phyloP scores from a whole-genome alignment of 2,888 invertebrate species.

The Callosobruchus maculatus region DNA sequence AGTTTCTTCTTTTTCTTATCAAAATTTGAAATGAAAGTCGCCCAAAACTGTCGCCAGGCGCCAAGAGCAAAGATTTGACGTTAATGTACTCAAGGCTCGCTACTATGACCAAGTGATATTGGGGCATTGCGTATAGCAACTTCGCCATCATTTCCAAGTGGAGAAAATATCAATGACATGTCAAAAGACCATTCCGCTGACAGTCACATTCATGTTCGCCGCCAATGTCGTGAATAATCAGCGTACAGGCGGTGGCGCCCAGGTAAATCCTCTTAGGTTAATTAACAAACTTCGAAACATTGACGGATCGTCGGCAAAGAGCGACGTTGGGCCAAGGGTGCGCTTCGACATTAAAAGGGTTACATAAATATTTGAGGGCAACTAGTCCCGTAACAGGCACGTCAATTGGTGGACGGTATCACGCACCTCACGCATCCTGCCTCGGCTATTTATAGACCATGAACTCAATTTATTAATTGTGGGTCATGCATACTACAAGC shows the following conservation, averaged over 20 bases:
- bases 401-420: slow-evolving; percentile 13
- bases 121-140: no score
- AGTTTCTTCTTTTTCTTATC: no score
- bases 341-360: slow-evolving; percentile 23
- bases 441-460: neutral
- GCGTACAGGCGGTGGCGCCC: neutral
- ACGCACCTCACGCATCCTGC: slow-evolving; percentile 24
- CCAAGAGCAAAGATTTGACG: no score
- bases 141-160: no score
- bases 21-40: no score
- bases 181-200: slow-evolving; percentile 11
- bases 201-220: slow-evolving; percentile 15
- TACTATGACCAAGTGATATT: no score
- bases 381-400: slow-evolving; percentile 24
- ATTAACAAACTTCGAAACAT: slow-evolving; percentile 31
- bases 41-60: no score
- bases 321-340: slow-evolving; percentile 5
- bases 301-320: slow-evolving; percentile 26
- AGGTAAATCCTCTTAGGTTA: slow-evolving; percentile 28
- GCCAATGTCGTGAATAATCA: slow-evolving; percentile 13
- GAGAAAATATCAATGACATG: neutral
- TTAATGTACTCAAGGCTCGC: no score
- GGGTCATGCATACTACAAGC: neutral
- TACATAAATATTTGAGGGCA: slow-evolving; percentile 30
- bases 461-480: neutral